Evolutionary conservation across 2,113 vertebrate species (phyloP).

Genomic region (Mohoua ochrocephala): DNA sequence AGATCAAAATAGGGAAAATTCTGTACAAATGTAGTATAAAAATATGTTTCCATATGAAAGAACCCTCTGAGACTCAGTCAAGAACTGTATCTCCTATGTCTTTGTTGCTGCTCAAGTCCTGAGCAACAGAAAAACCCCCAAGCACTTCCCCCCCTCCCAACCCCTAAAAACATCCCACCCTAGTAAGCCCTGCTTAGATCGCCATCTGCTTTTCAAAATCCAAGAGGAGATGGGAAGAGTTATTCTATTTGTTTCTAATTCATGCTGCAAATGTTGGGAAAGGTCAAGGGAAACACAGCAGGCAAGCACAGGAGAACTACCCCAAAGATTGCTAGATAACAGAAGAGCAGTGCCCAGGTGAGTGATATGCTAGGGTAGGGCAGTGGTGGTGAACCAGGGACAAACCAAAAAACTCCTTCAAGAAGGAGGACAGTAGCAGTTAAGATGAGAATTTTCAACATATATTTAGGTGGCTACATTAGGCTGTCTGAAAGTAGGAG

Average conservation of each 20-base stretch:
- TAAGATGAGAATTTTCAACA: neutral
- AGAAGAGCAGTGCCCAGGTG: neutral
- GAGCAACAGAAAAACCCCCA: neutral
- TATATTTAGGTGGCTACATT: neutral
- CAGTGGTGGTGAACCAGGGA: neutral
- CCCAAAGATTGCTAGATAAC: neutral
- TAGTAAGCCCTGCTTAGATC: neutral
- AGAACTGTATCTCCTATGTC: neutral
- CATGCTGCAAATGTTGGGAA: neutral
- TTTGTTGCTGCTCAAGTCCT: neutral
- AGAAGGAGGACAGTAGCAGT: neutral
- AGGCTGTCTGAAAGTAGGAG: neutral
- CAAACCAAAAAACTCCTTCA: neutral
- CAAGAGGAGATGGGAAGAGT: neutral
- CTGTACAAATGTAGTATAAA: conserved; percentile 58
- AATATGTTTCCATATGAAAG: conserved; percentile 55
- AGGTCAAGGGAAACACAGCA: neutral
- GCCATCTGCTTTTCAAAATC: neutral
- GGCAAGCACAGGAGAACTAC: neutral
- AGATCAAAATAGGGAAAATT: conserved; percentile 47
- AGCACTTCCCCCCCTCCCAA: neutral
- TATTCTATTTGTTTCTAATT: neutral
- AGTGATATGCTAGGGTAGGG: neutral
- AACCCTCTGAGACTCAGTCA: conserved; percentile 15
- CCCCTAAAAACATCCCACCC: neutral